Evolutionary conservation across 2,113 vertebrate genomes (phyloP), one percentile per base, ranked within the genome.

Genomic region (Baryphthengus martii): DNA sequence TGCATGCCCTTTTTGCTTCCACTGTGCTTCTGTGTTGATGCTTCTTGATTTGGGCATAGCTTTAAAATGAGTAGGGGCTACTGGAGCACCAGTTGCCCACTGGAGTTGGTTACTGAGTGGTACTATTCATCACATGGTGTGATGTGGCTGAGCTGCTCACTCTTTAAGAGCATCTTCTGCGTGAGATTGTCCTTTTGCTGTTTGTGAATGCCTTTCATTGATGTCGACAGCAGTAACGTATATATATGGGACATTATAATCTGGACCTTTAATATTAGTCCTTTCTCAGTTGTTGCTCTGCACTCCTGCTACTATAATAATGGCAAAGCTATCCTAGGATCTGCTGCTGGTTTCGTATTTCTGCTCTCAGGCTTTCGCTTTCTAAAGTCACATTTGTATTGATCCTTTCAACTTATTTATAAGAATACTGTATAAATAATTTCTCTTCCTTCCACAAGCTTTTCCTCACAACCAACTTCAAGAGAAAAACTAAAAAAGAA

Each of bases 391-490:
- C 33, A 33, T 80, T 94, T 80, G 16, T 90, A 83, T 86, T 67
- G 79, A 91, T 93, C 59, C 39, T 80, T 90, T n/a, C 68, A 90
- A 83, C 35, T 87, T 91, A 52, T 82, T 73, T 45, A 66, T 80
- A 93, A 88, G 65, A 83, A 66, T 80, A 52, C 44, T 55, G 18
- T 84, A 88, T 83, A 95, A 94, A 91, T 94, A 83, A 88, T 93
- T 90, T 86, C 47, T 66, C 12, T 92, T 72, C 47, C 29, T 88
- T 86, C 71, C 25, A 67, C 44, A 76, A 67, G 44, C 11, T 77
- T 83, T 85, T 76, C 84, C 40, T 87, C 31, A 74, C 50, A 73
- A 83, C 33, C 52, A 74, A 29, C 88, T 95, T 90, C 37, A 91
- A 92, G 68, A 82, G n/a, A 90, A 90, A 88, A 72, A 11, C 37